phyloP scores from a whole-genome alignment of 2,888 invertebrate species.

The Carcina quercana region DNA sequence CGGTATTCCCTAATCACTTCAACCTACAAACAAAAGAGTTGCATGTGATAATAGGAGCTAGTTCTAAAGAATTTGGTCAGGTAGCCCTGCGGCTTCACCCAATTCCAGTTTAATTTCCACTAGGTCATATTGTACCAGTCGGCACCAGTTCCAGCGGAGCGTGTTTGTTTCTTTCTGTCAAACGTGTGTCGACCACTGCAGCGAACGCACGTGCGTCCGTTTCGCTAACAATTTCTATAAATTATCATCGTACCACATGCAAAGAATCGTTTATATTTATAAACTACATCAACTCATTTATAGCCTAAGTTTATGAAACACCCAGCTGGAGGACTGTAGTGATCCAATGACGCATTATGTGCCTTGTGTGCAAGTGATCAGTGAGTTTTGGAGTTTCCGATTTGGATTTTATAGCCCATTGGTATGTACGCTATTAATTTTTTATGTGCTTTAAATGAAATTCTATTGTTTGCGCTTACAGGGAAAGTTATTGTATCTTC shows the following conservation, averaged over 20 bases:
- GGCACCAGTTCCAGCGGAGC: not conserved
- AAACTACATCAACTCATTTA: constrained; percentile 29
- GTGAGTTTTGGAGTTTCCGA: constrained; percentile 6
- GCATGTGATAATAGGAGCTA: constrained; percentile 7
- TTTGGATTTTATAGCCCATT: constrained; percentile 8
- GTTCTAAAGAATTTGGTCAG: constrained; percentile 23
- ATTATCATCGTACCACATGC: constrained; percentile 35
- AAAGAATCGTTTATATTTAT: constrained; percentile 25
- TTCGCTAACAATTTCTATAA: constrained; percentile 2
- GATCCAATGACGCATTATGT: too few relatives aligned
- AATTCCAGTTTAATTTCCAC: too few relatives aligned
- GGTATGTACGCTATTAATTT: constrained; percentile 7
- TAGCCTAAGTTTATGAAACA: constrained; percentile 30
- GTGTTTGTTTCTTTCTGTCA: not conserved
- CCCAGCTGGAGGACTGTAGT: too few relatives aligned
- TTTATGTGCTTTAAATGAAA: not conserved
- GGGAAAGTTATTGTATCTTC: too few relatives aligned
- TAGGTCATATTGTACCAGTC: constrained; percentile 23
- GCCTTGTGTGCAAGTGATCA: constrained; percentile 8
- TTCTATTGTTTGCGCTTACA: too few relatives aligned
- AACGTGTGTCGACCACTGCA: constrained; percentile 12
- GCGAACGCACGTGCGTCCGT: constrained; percentile 23
- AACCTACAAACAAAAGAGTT: not conserved
- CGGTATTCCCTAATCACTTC: constrained; percentile 10
- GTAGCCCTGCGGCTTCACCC: constrained; percentile 23